Conservation (phyloP, 2,113 vertebrate genomes). For the Oreotrochilus melanogaster region DNA sequence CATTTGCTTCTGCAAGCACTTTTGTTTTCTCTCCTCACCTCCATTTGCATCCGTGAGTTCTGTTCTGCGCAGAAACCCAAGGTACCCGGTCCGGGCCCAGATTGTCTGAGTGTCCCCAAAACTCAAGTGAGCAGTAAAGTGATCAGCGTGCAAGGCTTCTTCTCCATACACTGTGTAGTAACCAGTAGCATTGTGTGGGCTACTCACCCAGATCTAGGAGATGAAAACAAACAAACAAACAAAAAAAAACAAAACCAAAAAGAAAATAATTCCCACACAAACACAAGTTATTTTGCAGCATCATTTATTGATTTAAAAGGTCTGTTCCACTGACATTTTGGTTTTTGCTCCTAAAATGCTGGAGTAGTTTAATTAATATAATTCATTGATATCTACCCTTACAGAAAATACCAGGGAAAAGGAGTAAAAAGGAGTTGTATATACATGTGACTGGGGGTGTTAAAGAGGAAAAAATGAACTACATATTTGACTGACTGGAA, state of each 20-base stretch:
- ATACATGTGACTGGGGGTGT: not conserved
- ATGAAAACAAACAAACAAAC: no score
- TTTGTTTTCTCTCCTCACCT: conserved; percentile 81
- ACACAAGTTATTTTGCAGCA: not conserved
- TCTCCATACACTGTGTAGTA: conserved; percentile 96
- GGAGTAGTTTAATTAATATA: not conserved
- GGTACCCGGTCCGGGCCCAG: conserved; percentile 95
- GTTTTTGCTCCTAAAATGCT: not conserved
- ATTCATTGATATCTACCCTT: not conserved
- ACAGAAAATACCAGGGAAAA: not conserved
- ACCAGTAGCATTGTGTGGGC: conserved; percentile 93
- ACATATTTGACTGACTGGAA: not conserved
- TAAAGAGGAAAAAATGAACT: not conserved
- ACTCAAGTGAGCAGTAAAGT: conserved; percentile 92
- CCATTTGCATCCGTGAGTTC: conserved; percentile 95
- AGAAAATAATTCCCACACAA: not conserved
- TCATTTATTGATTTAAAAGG: not conserved
- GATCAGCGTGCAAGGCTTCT: conserved; percentile 92
- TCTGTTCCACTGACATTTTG: not conserved
- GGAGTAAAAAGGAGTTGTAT: not conserved
- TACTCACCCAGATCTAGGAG: conserved; percentile 94
- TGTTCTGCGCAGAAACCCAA: conserved; percentile 94
- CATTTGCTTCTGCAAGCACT: no score
- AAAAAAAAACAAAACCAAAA: not conserved
- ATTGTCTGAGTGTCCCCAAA: conserved; percentile 94